Evolutionary conservation across 2,888 invertebrate species (phyloP), one percentile per base, ranked within the genome.

Genomic region (Tetanocera ferruginea): DNA sequence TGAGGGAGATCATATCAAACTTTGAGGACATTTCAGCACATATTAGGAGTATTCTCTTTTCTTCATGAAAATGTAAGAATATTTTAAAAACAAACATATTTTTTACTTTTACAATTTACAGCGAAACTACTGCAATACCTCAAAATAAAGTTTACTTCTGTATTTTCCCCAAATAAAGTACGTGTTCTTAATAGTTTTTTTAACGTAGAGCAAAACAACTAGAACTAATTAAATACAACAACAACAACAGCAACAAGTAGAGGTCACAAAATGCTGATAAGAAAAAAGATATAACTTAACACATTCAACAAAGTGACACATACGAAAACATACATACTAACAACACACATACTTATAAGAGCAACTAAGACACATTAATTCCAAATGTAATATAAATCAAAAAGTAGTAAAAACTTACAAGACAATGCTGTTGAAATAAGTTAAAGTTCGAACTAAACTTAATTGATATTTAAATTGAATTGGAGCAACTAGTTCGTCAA

Each of bases 201-300:
- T 14, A 43, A 14, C 43, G 43, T 43, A 11, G 43, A 43, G 14
- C 14, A 23, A 60, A 57, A n/a, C 49, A 19, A 23, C 37, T 43
- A 72, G 37, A 72, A 57, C 72, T 60, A 72, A 72, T 60, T 60
- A 6, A 25, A 72, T n/a, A 28, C 31, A 37, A 23, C 34, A 43
- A 19, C 28, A 70, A 19, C 72, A n/a, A 57, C 23, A 37, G 9
- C 67, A 5, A 43, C 37, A 60, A 72, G 14, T 60, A 72, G 25
- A 72, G 72, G 72, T 31, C 72, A 34, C 25, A 60, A 60, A 72
- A 19, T 43, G 72, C 60, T 72, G 72, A 72, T 72, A 72, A 72
- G 72, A 75, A 60, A 57, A 60, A 69, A 49, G 11, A 52, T 23
- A 11, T 25, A 28, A 57, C 17, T 17, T 51, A 71, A 71, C 28